Evolutionary conservation across 2,888 invertebrate genomes (phyloP), one percentile per base, ranked within the genome.

Genomic region (Melikaiella ostensackeni): DNA sequence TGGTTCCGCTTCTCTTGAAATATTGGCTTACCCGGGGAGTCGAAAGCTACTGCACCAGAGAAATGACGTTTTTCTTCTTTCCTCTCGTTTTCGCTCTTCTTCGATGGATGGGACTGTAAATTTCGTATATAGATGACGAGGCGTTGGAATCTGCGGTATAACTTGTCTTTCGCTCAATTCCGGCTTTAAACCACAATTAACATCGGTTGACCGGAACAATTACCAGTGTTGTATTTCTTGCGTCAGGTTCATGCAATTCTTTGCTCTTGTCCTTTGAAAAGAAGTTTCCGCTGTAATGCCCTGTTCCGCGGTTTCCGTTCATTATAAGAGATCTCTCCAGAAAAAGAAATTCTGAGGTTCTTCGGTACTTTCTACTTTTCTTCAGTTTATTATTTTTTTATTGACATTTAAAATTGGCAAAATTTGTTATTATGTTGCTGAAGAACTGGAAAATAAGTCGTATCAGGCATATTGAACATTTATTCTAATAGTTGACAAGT

Each of bases 11-110:
- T 59, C 85, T 84, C 85, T 84, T 90, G 89, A 89, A 89, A 89
- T 90, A 90, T 90, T 90, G 88, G 88, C 87, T 87, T 88, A 86
- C 88, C 88, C 87, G 84, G 84, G 83, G 87, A 88, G 87, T 89
- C 88, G 89, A 89, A 89, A 89, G 88, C 89, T 89, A 87, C 57
- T 57, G 24, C 85, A 84, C 85, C 82, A 84, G 86, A 83, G 86
- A 86, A 86, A 85, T 83, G 85, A 84, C 79, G 76, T 80, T 75
- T 75, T 77, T 73, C 66, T 76, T 74, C 75, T 62, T 63, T 30
- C 63, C 63, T 70, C 19, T 7, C 73, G 61, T 76, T 50, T 42
- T 61, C 46, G 73, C 75, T 62, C 42, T 24, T 50, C 55, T 50
- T 59, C 57, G 50, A 50, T 46, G 57, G 77, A n/a, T n/a, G n/a